Conservation (phyloP, 2,888 invertebrate species). For the Cacoxenus indagator region DNA sequence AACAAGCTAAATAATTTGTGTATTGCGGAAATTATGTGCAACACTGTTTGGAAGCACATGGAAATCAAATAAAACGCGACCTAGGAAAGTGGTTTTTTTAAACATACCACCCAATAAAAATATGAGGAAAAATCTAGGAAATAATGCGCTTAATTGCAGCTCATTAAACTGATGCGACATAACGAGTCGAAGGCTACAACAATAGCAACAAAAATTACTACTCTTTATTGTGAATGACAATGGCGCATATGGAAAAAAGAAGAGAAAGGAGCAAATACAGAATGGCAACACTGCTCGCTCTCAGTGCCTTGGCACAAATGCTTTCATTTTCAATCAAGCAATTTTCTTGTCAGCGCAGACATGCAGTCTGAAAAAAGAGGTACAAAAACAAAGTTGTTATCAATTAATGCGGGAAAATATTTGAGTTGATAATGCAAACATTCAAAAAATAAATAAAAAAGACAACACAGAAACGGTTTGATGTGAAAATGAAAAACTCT, state of each 20-base stretch:
- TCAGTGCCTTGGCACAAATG: not conserved
- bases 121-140: slow-evolving; percentile 1
- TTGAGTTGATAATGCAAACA: slow-evolving; percentile 6
- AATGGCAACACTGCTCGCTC: not conserved
- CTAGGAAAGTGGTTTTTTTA: not conserved
- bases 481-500: not conserved
- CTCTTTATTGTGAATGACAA: slow-evolving; percentile 12
- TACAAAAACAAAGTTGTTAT: slow-evolving; percentile 8
- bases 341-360: slow-evolving; percentile 8
- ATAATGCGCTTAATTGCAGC: slow-evolving; percentile 20
- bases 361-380: slow-evolving; percentile 1
- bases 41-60: no score
- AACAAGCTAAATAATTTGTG: no score
- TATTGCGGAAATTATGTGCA: no score
- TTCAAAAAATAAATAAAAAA: not conserved
- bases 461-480: not conserved
- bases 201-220: not conserved
- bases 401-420: slow-evolving; percentile 18
- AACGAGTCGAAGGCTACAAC: not conserved
- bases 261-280: not conserved
- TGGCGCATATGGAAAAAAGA: slow-evolving; percentile 3
- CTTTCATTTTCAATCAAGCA: slow-evolving; percentile 15
- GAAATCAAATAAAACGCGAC: no score
- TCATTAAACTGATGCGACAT: slow-evolving; percentile 8
- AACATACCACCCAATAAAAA: not conserved